These are phyloP conservation scores for Brachionus asplanchnoidis DNA, from an alignment of 1,140 invertebrate genomes.

Conservation along the genomic window DNA sequence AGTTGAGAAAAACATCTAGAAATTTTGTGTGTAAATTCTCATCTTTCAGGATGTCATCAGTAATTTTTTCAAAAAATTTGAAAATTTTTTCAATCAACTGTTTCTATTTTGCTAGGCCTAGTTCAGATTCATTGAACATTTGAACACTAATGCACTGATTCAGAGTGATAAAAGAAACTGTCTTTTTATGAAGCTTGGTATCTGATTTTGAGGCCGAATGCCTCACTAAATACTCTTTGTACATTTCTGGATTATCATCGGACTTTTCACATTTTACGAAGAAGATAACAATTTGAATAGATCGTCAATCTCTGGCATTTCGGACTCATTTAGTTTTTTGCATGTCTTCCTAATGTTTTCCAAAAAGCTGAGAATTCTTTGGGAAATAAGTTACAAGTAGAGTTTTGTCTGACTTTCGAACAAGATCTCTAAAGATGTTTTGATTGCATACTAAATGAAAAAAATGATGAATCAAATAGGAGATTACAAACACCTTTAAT, in stretches of 20 bases:
- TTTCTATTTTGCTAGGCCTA: not conserved
- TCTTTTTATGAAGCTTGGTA: constrained; percentile 34
- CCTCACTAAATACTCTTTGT: constrained; percentile 25
- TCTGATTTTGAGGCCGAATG: not conserved
- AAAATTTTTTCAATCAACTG: constrained; percentile 9
- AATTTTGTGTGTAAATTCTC: constrained; percentile 34
- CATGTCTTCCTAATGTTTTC: not conserved
- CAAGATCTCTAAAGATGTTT: not conserved
- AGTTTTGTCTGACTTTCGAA: constrained; percentile 38
- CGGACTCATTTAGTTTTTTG: constrained; percentile 18
- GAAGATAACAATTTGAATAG: constrained; percentile 28
- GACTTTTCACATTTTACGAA: constrained; percentile 33
- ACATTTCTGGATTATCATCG: constrained; percentile 33
- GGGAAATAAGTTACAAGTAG: not conserved
- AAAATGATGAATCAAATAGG: not conserved
- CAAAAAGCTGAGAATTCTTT: constrained; percentile 10
- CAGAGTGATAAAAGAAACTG: not conserved
- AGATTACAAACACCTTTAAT: no score
- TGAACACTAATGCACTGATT: constrained; percentile 17
- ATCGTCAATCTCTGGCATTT: not conserved
- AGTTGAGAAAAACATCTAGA: constrained; percentile 27
- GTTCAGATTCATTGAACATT: not conserved
- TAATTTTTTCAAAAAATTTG: constrained; percentile 16
- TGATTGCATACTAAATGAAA: constrained; percentile 15
- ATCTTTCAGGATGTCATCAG: constrained; percentile 11